Conservation (phyloP, 2,797 vertebrate species). For the Valencia hispanica region DNA sequence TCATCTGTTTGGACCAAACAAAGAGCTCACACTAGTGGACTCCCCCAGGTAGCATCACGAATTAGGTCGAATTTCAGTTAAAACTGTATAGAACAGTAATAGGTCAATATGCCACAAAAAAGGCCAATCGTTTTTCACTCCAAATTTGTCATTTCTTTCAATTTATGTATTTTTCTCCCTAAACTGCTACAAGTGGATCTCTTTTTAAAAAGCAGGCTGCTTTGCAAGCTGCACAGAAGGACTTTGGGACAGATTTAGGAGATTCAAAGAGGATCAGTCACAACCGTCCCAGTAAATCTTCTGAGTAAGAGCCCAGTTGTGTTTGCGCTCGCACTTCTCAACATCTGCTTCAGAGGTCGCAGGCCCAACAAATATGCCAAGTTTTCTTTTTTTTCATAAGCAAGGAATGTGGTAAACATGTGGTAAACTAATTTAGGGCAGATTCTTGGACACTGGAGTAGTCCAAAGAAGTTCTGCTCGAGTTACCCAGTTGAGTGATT, state of each 20-base stretch:
- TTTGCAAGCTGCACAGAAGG: slow-evolving; percentile 21
- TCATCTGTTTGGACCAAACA: slow-evolving; percentile 45
- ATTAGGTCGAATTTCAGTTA: neutral
- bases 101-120: neutral
- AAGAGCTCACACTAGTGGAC: slow-evolving; percentile 50
- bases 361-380: slow-evolving; percentile 36
- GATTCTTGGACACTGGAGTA: slow-evolving; percentile 10
- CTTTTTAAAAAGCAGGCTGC: slow-evolving; percentile 21
- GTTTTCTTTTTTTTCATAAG: slow-evolving; percentile 22
- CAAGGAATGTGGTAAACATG: slow-evolving; percentile 22
- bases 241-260: slow-evolving; percentile 40
- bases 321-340: slow-evolving; percentile 36
- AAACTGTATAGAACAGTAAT: neutral
- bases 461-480: slow-evolving; percentile 7
- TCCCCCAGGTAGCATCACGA: slow-evolving; percentile 49
- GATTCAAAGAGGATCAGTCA: slow-evolving; percentile 58
- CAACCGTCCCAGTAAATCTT: slow-evolving; percentile 54
- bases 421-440: slow-evolving; percentile 21
- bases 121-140: neutral
- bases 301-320: slow-evolving; percentile 31
- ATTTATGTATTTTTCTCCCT: neutral
- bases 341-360: slow-evolving; percentile 54
- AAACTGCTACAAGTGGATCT: slow-evolving; percentile 12
- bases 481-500: slow-evolving; percentile 2
- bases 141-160: neutral